Percentiles rank a stretch among this genome's conserved stretches.
These are phyloP conservation scores for Elachura formosa DNA, from an alignment of 2,113 vertebrate genomes.

Conservation along the genomic window DNA sequence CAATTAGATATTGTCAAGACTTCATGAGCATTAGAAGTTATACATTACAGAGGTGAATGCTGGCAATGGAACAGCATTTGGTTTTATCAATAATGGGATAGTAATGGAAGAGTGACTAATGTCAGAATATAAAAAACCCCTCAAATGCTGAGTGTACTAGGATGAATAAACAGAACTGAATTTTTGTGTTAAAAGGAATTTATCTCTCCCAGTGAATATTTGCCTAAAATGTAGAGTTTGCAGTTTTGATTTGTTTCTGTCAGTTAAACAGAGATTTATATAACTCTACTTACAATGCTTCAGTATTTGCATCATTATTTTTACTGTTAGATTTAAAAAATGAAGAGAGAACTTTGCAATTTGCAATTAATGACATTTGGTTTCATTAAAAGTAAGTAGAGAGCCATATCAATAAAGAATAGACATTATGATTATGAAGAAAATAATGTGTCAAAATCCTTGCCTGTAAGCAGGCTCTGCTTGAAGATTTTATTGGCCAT, in stretches of 20 bases:
- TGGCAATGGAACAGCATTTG: not conserved
- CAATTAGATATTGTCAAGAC: not conserved
- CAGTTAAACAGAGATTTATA: slow-evolving; percentile 16
- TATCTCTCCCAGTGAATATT: not conserved
- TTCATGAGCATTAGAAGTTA: not conserved
- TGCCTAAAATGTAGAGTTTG: not conserved
- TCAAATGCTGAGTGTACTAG: not conserved
- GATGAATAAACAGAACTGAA: not conserved
- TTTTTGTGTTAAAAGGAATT: not conserved
- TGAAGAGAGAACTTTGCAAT: not conserved
- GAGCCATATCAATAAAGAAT: slow-evolving; percentile 16
- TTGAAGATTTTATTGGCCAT: slow-evolving; percentile 29
- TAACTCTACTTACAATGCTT: not conserved
- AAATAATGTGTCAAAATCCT: slow-evolving; percentile 11
- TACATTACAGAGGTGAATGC: not conserved
- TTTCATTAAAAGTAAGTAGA: slow-evolving; percentile 33
- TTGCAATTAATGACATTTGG: slow-evolving; percentile 35
- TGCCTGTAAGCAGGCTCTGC: not conserved
- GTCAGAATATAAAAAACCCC: not conserved
- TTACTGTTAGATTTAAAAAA: not conserved
- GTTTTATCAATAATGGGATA: slow-evolving; percentile 11
- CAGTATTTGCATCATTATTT: not conserved
- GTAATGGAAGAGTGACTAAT: not conserved
- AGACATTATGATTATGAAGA: not conserved
- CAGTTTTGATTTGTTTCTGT: not conserved